Base-by-base conservation (phyloP, 1,140 invertebrate genomes). In the Aphidius gifuensis region DNA sequence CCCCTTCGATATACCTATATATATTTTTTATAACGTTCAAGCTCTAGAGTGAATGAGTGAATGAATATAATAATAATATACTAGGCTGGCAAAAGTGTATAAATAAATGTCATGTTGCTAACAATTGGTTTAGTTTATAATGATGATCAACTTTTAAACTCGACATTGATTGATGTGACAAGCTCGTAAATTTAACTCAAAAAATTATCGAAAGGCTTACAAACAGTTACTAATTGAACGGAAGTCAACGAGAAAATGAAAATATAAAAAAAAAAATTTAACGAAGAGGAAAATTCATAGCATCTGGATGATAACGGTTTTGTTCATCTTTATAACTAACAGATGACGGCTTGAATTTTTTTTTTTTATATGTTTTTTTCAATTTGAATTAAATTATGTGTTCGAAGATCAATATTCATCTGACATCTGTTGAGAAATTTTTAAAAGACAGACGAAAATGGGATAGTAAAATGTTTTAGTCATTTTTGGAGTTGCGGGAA, bases 191-290 rank as follows among this genome's bases (percentile, higher is more conserved):
- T 39, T 51, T 39, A 23, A 21, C 48, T 23, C 4, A 38, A 47
- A 66, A 60, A 64, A 72, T 72, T 70, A 73, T 71, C 66, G 61
- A 71, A 67, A 64, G 65, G 56, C 67, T 71, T 64, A 48, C 23
- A 32, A 32, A 32, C 23, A 32, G 23, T 32, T 2, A 61, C 67
- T 70, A 71, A 73, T 73, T 73, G 65, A 66, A 62, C 65, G 65
- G 65, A 66, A 66, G 62, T 64, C 62, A 61, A 48, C 56, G 40
- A 42, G 51, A 56, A 54, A 40, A 67, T 64, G 55, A 64, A 61
- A 61, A 55, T 61, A 53, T 62, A 48, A 44, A 46, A 62, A 32
- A 32, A 32, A 32, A 32, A 32, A 32, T 1, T 2, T 32, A 32
- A 32, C 23, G 23, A 32, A 3, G 23, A 38, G 53, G 9, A 44